A percentile compares a stretch with the other conserved stretches of the same genome.
phyloP scores from a whole-genome alignment of 2,113 vertebrate species.

The Gadus chalcogrammus region DNA sequence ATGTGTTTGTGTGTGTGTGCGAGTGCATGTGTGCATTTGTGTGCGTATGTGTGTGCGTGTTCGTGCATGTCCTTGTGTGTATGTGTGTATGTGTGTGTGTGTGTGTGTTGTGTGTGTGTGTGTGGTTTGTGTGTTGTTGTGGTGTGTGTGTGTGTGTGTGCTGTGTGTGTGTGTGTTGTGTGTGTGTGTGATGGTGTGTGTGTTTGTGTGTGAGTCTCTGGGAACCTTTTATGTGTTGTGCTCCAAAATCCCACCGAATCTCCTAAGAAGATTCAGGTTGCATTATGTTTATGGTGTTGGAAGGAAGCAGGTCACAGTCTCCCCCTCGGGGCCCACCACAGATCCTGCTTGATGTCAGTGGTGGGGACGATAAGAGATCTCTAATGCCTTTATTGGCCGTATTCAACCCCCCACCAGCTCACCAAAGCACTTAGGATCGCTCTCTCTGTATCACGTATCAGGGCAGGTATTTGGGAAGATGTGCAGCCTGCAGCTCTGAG shows the following conservation, averaged over 20 bases:
- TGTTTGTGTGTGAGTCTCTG: slow-evolving; percentile 24
- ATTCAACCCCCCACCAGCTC: slow-evolving; percentile 26
- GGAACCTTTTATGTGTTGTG: slow-evolving; percentile 39
- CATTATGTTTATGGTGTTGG: slow-evolving; percentile 38
- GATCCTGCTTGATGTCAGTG: slow-evolving; percentile 38
- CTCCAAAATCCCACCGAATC: background rate
- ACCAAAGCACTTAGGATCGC: slow-evolving; percentile 49
- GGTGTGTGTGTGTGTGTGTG: too few species aligned
- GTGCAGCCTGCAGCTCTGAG: slow-evolving; percentile 16
- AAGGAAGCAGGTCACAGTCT: slow-evolving; percentile 7
- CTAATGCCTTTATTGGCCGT: slow-evolving; percentile 42
- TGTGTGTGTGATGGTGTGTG: too few species aligned
- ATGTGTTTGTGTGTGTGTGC: too few species aligned
- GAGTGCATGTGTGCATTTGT: too few species aligned
- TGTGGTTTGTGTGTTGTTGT: too few species aligned
- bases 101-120: too few species aligned
- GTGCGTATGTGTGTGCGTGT: too few species aligned
- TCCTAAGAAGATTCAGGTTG: slow-evolving; percentile 20
- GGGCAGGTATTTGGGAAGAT: slow-evolving; percentile 38
- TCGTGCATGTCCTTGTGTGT: too few species aligned
- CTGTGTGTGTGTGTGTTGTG: too few species aligned
- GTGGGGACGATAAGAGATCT: slow-evolving; percentile 22
- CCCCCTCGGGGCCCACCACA: slow-evolving; percentile 23
- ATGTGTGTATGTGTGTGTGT: too few species aligned
- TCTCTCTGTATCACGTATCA: slow-evolving; percentile 49